Evolutionary conservation across 2,113 vertebrate genomes (phyloP), one percentile per base, ranked within the genome.

Genomic region (Chaetodon auriga): DNA sequence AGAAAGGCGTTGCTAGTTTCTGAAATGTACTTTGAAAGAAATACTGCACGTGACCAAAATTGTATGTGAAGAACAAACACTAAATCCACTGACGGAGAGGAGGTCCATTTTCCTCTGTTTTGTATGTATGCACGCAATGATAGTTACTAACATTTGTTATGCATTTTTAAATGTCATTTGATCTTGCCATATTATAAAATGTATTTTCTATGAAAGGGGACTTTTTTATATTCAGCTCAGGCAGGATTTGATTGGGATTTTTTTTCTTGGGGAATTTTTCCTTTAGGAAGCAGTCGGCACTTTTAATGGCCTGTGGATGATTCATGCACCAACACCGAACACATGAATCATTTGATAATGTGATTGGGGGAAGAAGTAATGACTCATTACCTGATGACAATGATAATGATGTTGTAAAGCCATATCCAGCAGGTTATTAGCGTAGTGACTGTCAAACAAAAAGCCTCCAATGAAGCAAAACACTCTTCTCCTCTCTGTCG

Each of bases 101-200:
- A 75, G n/a, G 58, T 36, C 0, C 1, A n/a, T 55, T 69, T 63
- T 41, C 83, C 54, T 82, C 46, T 65, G 41, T 46, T 87, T 81
- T 71, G 73, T 54, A 76, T 16, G 54, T 78, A 91, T 90, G 84
- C n/a, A n/a, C n/a, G n/a, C 72, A 90, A 89, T 88, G 79, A 87
- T 84, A 30, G 69, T 86, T 63, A 88, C 86, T 90, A 91, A 87
- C 63, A 77, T 75, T 73, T 88, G 19, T 82, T 55, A 12, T 61
- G 0, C 1, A n/a, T 76, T 87, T 77, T 81, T 12, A 55, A 63
- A 70, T 68, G 12, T 48, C 25, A 61, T 78, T 84, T 80, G 8
- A 90, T 78, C 79, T 70, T 81, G 71, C 85, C 75, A 87, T 87
- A 75, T 68, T 78, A 8, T 89, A 25, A 80, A 63, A n/a, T 79